These are phyloP conservation scores for Neoscelio sp. DNA, from an alignment of 2,888 invertebrate species.

Conservation along the genomic window DNA sequence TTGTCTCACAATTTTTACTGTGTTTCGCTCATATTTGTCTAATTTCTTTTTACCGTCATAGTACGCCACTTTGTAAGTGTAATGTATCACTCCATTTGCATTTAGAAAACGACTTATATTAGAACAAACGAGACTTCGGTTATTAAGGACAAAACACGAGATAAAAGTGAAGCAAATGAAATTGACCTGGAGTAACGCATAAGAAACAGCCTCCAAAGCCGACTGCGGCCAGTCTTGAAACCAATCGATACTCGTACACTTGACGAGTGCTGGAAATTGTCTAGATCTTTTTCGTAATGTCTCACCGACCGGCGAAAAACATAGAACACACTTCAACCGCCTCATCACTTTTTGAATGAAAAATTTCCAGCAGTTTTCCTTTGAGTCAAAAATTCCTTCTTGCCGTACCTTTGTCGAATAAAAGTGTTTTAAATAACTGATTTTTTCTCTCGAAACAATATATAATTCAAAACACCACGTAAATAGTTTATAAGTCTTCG, in stretches of 20 bases:
- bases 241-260: slow-evolving; percentile 97
- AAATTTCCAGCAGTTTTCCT: slow-evolving; percentile 97
- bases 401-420: slow-evolving; percentile 87
- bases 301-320: slow-evolving; percentile 97
- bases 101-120: background rate
- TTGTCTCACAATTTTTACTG: no score
- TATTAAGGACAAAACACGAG: background rate
- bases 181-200: slow-evolving; percentile 90
- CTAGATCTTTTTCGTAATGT: slow-evolving; percentile 93
- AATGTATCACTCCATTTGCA: slow-evolving; percentile 11
- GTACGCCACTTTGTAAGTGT: background rate
- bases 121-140: background rate
- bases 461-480: background rate
- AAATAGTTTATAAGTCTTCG: background rate
- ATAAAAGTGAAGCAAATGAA: slow-evolving; percentile 11
- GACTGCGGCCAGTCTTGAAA: slow-evolving; percentile 98
- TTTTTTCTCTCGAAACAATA: no score
- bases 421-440: background rate
- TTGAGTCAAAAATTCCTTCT: slow-evolving; percentile 91
- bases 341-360: slow-evolving; percentile 95
- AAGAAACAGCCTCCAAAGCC: slow-evolving; percentile 95
- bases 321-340: slow-evolving; percentile 91
- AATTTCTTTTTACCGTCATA: background rate
- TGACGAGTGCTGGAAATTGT: slow-evolving; percentile 97
- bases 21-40: background rate